Evolutionary conservation across 2,888 invertebrate genomes (phyloP).

Genomic region (Drosophila buzzatii): DNA sequence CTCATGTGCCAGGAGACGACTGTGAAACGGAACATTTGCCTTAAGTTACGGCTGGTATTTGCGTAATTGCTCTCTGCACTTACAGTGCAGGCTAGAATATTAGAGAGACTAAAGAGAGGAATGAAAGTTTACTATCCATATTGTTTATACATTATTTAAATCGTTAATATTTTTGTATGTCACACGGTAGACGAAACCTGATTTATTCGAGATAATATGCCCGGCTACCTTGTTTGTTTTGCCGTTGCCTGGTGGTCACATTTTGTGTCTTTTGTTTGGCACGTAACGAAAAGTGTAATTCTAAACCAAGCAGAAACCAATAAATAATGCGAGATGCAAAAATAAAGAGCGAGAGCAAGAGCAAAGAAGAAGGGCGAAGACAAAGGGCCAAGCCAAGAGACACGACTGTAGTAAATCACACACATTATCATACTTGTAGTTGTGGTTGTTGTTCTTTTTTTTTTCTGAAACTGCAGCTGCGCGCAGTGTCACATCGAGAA

Average conservation of each 20-base stretch:
- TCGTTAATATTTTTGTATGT: not conserved
- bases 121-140: too few relatives aligned
- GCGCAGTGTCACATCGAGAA: conserved; percentile 25
- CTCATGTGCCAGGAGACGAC: conserved; percentile 20
- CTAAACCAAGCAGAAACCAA: conserved; percentile 65
- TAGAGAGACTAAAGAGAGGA: not conserved
- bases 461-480: conserved; percentile 46
- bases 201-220: conserved; percentile 27
- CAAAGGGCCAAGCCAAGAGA: conserved; percentile 23
- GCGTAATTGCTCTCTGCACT: not conserved
- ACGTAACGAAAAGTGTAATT: conserved; percentile 73
- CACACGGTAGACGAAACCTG: conserved; percentile 25
- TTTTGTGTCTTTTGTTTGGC: conserved; percentile 65
- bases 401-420: conserved; percentile 29
- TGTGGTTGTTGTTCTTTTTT: conserved; percentile 16
- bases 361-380: not conserved
- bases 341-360: conserved; percentile 28
- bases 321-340: conserved; percentile 58
- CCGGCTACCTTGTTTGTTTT: conserved; percentile 21
- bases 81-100: conserved; percentile 2
- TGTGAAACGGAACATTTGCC: conserved; percentile 16
- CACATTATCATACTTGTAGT: conserved; percentile 9
- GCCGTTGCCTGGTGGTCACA: conserved; percentile 42
- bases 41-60: not conserved
- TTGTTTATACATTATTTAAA: not conserved